These are phyloP conservation scores for Riparia riparia DNA, from an alignment of 2,113 vertebrate genomes.

Conservation along the genomic window DNA sequence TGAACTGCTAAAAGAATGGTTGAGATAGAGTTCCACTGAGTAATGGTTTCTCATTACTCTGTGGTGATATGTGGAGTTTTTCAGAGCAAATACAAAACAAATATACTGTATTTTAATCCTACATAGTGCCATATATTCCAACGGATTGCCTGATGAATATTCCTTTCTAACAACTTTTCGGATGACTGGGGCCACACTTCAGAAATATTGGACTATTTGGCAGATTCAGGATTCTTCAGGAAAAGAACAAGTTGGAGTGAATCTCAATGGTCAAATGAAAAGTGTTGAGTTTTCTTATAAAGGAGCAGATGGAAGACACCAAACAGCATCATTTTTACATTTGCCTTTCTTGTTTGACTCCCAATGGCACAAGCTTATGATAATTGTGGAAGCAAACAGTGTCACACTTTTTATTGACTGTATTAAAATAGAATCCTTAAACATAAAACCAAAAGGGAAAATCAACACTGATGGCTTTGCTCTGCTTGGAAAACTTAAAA, in stretches of 20 bases:
- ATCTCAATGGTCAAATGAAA: conserved; percentile 83
- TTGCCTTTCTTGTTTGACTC: conserved; percentile 86
- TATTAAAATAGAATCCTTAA: conserved; percentile 77
- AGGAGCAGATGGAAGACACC: conserved; percentile 72
- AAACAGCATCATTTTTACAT: conserved; percentile 77
- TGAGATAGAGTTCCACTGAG: background rate
- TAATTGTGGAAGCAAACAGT: conserved; percentile 79
- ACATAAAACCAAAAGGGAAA: conserved; percentile 77
- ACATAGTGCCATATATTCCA: conserved; percentile 84
- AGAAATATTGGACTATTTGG: conserved; percentile 90
- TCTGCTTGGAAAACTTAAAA: conserved; percentile 85
- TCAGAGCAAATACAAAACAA: background rate
- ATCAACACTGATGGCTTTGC: conserved; percentile 83
- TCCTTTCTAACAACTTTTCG: conserved; percentile 86
- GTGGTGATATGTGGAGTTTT: background rate
- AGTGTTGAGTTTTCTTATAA: conserved; percentile 86
- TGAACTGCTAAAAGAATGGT: background rate
- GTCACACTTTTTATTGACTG: conserved; percentile 87
- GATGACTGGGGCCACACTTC: conserved; percentile 83
- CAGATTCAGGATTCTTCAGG: conserved; percentile 85
- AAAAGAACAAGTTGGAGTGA: conserved; percentile 84
- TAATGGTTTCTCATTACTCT: background rate
- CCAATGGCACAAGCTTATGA: conserved; percentile 86
- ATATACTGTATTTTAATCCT: conserved; percentile 41
- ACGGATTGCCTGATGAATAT: conserved; percentile 86